These are phyloP conservation scores for Takifugu ocellatus DNA, from an alignment of 2,797 vertebrate genomes.

Conservation along the genomic window DNA sequence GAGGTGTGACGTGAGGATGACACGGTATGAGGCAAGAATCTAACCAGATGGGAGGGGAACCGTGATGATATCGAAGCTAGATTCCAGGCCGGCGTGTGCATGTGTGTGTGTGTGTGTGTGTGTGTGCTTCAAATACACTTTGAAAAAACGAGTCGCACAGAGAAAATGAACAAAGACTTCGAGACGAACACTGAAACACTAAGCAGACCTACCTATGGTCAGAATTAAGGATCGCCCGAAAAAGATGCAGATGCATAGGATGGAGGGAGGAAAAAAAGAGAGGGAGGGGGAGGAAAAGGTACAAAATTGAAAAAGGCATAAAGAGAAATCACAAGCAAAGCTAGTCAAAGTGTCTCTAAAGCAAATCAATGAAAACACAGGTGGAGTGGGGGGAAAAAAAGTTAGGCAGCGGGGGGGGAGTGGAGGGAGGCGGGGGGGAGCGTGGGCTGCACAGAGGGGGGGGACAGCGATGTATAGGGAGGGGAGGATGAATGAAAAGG, in stretches of 20 bases:
- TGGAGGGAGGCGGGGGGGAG: slow-evolving; percentile 48
- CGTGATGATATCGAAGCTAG: slow-evolving; percentile 41
- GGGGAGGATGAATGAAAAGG: slow-evolving; percentile 49
- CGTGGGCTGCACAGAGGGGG: slow-evolving; percentile 27
- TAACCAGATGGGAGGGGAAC: slow-evolving; percentile 49
- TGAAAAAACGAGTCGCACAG: background rate
- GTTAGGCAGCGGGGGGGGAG: slow-evolving; percentile 59
- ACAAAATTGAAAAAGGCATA: slow-evolving; percentile 65
- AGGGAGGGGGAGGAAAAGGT: slow-evolving; percentile 54
- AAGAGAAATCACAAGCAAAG: slow-evolving; percentile 66
- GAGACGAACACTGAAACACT: slow-evolving; percentile 72
- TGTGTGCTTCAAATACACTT: slow-evolving; percentile 47
- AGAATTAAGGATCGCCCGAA: slow-evolving; percentile 71
- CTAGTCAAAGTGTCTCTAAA: slow-evolving; percentile 52
- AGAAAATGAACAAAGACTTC: slow-evolving; percentile 62
- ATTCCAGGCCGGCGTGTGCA: slow-evolving; percentile 15
- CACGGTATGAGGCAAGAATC: slow-evolving; percentile 61
- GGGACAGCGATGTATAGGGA: slow-evolving; percentile 40
- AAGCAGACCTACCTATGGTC: slow-evolving; percentile 77
- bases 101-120: slow-evolving; percentile 30
- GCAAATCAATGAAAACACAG: slow-evolving; percentile 48
- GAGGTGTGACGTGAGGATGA: slow-evolving; percentile 54
- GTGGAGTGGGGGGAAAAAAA: slow-evolving; percentile 53
- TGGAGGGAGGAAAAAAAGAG: slow-evolving; percentile 61
- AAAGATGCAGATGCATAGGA: slow-evolving; percentile 74